A percentile compares a stretch with the other conserved stretches of the same genome.
phyloP scores from a whole-genome alignment of 2,113 vertebrate species.

The Sinocyclocheilus grahami region DNA sequence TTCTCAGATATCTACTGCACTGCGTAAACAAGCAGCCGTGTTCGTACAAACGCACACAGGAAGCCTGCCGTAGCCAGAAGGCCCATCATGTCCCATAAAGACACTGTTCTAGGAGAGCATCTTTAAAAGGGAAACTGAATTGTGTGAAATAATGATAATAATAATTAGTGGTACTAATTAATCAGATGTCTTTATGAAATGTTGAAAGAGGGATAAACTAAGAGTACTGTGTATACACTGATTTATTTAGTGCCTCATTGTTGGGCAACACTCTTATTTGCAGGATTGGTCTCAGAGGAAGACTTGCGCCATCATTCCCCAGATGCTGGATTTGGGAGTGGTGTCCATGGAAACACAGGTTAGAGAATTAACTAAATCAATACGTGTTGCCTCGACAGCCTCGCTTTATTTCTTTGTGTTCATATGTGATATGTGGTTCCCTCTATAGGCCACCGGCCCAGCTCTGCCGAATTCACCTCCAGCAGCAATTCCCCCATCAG shows the following conservation, averaged over 20 bases:
- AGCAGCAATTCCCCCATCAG: slow-evolving; percentile 82
- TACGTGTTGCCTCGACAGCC: slow-evolving; percentile 1
- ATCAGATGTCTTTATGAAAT: neutral
- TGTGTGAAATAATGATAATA: neutral
- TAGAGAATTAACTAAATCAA: slow-evolving; percentile 37
- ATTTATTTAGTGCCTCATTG: neutral
- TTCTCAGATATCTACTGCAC: neutral
- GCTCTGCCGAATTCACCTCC: slow-evolving; percentile 80
- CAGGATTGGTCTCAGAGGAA: slow-evolving; percentile 80
- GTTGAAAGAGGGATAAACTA: too few relatives aligned
- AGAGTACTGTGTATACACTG: neutral
- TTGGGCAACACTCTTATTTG: slow-evolving; percentile 21
- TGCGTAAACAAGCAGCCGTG: slow-evolving; percentile 25
- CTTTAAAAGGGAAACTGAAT: neutral
- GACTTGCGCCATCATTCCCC: slow-evolving; percentile 71
- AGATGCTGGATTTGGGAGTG: slow-evolving; percentile 66
- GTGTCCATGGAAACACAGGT: slow-evolving; percentile 69
- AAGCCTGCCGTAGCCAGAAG: slow-evolving; percentile 19
- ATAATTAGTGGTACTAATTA: neutral
- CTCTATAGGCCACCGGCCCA: slow-evolving; percentile 70
- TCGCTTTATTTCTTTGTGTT: slow-evolving; percentile 21
- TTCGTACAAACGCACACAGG: slow-evolving; percentile 11
- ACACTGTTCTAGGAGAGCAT: neutral
- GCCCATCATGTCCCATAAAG: neutral
- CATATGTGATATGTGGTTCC: neutral